Percentiles rank a stretch among this genome's conserved stretches.
Conservation (phyloP, 1,140 invertebrate species). For the Ladona fulva region DNA sequence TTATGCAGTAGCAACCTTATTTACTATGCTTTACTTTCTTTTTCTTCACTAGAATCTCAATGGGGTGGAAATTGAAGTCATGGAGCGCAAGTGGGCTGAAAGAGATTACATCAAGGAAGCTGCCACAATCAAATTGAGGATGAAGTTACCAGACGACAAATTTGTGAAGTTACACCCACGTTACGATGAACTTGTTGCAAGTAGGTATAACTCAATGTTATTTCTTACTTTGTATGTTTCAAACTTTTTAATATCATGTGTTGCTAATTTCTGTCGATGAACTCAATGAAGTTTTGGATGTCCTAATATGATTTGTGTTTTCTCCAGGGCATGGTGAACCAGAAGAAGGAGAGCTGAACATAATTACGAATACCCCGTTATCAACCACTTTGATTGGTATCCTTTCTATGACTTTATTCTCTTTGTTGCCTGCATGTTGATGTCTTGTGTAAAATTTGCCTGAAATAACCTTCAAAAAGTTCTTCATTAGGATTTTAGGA, state of each 20-base stretch:
- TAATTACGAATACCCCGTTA: not conserved
- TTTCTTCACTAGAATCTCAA: constrained; percentile 13
- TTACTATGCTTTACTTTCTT: too few species aligned
- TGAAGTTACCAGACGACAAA: not conserved
- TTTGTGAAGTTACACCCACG: constrained; percentile 17
- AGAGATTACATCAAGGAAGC: constrained; percentile 20
- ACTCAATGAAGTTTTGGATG: not conserved
- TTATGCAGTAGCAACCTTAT: too few species aligned
- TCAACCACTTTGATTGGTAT: constrained; percentile 15
- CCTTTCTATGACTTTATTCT: not conserved
- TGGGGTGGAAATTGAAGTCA: constrained; percentile 2
- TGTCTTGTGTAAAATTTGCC: too few species aligned
- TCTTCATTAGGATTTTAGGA: too few species aligned
- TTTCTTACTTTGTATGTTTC: not conserved
- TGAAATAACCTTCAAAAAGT: too few species aligned
- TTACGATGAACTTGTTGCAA: constrained; percentile 19
- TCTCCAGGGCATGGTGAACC: constrained; percentile 15
- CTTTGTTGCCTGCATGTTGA: too few species aligned
- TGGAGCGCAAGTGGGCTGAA: constrained; percentile 19
- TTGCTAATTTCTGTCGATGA: not conserved
- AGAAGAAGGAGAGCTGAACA: constrained; percentile 16
- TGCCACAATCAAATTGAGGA: not conserved
- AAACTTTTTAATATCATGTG: not conserved
- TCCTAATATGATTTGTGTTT: not conserved
- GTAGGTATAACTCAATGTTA: constrained; percentile 15